phyloP scores from a whole-genome alignment of 2,888 invertebrate genomes.

The Lepidonotus clava region DNA sequence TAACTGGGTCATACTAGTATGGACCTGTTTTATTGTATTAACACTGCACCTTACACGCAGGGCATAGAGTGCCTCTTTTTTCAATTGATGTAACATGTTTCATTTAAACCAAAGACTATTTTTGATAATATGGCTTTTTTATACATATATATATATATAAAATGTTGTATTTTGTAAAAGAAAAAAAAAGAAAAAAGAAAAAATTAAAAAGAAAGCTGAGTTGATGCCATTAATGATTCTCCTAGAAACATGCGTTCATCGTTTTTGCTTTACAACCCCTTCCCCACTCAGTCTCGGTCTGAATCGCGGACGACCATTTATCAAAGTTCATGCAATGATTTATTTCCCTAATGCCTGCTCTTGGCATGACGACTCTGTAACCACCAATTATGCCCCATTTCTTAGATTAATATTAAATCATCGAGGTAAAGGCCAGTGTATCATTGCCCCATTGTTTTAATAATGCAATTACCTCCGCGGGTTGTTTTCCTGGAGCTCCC shows the following conservation, averaged over 20 bases:
- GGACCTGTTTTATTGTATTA: neutral
- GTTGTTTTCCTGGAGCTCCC: neutral
- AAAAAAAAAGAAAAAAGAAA: too few species aligned
- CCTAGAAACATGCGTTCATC: too few species aligned
- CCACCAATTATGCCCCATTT: neutral
- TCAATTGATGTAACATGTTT: too few species aligned
- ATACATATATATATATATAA: too few species aligned
- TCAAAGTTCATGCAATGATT: neutral
- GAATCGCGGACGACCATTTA: neutral
- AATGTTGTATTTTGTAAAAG: too few species aligned
- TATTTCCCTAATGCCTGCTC: neutral
- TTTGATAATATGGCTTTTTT: too few species aligned
- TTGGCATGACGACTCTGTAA: neutral
- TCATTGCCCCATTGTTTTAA: neutral
- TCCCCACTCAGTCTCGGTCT: neutral
- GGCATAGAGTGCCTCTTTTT: too few species aligned
- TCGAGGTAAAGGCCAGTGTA: neutral
- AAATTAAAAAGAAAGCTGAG: too few species aligned
- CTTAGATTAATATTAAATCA: slow-evolving; percentile 7
- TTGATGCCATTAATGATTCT: too few species aligned
- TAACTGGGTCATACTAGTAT: neutral
- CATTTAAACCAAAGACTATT: too few species aligned
- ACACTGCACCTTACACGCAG: too few species aligned
- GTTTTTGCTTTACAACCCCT: too few species aligned
- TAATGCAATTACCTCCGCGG: neutral